A percentile compares a stretch with the other conserved stretches of the same genome.
phyloP scores from a whole-genome alignment of 2,797 vertebrate genomes.

The Schizopygopsis pylzovi region DNA sequence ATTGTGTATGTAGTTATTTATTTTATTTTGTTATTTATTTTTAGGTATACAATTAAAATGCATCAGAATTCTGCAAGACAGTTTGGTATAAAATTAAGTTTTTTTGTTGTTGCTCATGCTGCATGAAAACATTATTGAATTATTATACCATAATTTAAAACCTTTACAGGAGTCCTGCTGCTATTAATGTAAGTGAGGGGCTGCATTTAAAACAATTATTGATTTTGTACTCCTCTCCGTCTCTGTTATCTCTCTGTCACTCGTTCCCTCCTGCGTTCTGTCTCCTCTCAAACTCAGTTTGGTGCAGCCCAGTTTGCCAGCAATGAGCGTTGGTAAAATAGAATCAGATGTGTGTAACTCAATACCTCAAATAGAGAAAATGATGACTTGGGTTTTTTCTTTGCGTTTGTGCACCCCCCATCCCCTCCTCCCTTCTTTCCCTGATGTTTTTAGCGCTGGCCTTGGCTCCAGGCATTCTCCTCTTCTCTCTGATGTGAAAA shows the following conservation, averaged over 20 bases:
- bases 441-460: slow-evolving; percentile 45
- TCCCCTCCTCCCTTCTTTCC: slow-evolving; percentile 42
- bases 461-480: slow-evolving; percentile 62
- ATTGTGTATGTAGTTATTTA: background rate
- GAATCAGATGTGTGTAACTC: slow-evolving; percentile 97
- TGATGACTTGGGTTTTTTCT: slow-evolving; percentile 82
- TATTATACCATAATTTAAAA: slow-evolving; percentile 73
- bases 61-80: background rate
- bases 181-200: slow-evolving; percentile 78
- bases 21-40: background rate
- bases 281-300: slow-evolving; percentile 73
- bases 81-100: background rate
- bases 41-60: background rate
- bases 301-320: slow-evolving; percentile 83
- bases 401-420: slow-evolving; percentile 47
- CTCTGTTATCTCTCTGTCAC: slow-evolving; percentile 50
- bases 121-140: slow-evolving; percentile 65
- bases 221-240: slow-evolving; percentile 73
- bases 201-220: slow-evolving; percentile 88
- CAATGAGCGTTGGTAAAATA: slow-evolving; percentile 89
- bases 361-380: slow-evolving; percentile 92
- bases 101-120: background rate
- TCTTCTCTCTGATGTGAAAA: slow-evolving; percentile 83
- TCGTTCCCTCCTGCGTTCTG: slow-evolving; percentile 44
- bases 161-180: slow-evolving; percentile 70